A percentile compares a stretch with the other conserved stretches of the same genome.
These are phyloP conservation scores for Eilema griseolum DNA, from an alignment of 2,888 invertebrate genomes.

Conservation along the genomic window DNA sequence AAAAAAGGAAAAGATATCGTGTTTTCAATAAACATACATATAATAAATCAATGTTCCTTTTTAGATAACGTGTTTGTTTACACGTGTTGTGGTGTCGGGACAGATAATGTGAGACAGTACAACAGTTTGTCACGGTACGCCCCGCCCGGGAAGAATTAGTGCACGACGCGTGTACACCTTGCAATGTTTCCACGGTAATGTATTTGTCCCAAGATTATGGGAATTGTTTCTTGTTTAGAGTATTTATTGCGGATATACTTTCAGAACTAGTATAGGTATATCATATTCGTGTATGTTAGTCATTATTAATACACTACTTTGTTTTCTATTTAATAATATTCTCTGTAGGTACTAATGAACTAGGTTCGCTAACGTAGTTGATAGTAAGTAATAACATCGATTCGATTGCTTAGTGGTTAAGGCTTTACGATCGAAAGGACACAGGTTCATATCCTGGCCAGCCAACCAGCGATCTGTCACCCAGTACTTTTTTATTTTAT, in stretches of 20 bases:
- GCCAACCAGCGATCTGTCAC: too few relatives aligned
- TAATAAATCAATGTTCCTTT: constrained; percentile 18
- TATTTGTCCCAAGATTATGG: constrained; percentile 15
- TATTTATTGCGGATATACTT: not conserved
- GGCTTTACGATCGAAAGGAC: too few relatives aligned
- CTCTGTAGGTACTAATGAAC: not conserved
- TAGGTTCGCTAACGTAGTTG: too few relatives aligned
- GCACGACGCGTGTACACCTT: constrained; percentile 21
- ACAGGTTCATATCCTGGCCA: too few relatives aligned
- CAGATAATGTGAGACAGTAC: constrained; percentile 40
- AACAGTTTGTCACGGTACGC: constrained; percentile 36
- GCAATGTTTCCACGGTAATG: constrained; percentile 11
- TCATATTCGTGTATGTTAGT: not conserved
- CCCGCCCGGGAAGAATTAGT: constrained; percentile 35
- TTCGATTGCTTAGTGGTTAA: not conserved
- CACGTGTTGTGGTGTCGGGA: constrained; percentile 24
- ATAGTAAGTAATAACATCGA: not conserved
- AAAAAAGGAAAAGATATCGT: not conserved
- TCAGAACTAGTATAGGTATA: not conserved
- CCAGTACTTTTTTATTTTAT: too few relatives aligned
- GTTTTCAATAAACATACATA: constrained; percentile 16
- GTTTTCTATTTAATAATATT: too few relatives aligned
- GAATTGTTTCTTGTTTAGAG: constrained; percentile 7
- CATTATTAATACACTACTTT: not conserved
- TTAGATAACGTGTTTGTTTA: constrained; percentile 29